Evolutionary conservation across 2,113 vertebrate species (phyloP).

Genomic region (Progne subis): DNA sequence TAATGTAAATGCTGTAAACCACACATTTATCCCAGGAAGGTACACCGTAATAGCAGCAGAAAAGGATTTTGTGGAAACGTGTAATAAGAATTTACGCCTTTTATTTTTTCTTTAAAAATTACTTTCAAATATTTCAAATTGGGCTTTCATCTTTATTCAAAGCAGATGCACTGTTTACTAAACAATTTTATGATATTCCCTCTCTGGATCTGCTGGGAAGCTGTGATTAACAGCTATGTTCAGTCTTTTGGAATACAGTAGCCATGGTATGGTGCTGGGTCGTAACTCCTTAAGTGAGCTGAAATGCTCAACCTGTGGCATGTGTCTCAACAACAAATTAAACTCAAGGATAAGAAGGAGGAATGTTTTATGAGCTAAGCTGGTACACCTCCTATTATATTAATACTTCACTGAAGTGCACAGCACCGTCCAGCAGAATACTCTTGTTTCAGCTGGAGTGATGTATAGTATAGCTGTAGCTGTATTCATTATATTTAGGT

Average conservation of each 20-base stretch:
- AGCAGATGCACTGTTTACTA: not conserved
- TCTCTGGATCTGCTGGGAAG: not conserved
- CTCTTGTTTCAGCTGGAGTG: not conserved
- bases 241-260: not conserved
- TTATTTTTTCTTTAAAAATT: constrained; percentile 4
- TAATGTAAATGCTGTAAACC: constrained; percentile 39
- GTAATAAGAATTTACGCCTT: not conserved
- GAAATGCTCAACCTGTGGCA: not conserved
- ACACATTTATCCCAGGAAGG: not conserved
- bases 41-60: not conserved
- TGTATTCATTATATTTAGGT: not conserved
- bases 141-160: constrained; percentile 23
- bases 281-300: not conserved
- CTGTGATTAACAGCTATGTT: not conserved
- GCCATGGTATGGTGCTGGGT: not conserved
- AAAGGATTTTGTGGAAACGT: not conserved
- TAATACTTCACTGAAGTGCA: not conserved
- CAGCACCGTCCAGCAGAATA: not conserved
- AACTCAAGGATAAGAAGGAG: not conserved
- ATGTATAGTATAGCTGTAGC: not conserved
- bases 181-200: not conserved
- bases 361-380: not conserved
- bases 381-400: not conserved
- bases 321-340: not conserved
- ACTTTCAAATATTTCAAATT: constrained; percentile 11